phyloP scores from a whole-genome alignment of 1,140 invertebrate genomes.

The Zaprionus camerounensis region DNA sequence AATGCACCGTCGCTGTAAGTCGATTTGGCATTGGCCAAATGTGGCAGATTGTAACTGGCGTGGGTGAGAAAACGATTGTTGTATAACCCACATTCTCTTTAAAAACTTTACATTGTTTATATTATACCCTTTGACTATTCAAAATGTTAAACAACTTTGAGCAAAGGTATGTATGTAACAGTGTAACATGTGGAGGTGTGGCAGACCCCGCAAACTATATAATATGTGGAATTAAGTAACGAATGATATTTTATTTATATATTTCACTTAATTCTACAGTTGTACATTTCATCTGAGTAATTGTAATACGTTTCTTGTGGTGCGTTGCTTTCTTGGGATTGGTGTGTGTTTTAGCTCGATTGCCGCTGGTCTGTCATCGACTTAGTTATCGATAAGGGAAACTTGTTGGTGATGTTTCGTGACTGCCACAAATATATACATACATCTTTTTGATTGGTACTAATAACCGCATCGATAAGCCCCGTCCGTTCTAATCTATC shows the following conservation, averaged over 20 bases:
- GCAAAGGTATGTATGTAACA: background rate
- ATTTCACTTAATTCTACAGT: no score
- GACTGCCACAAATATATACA: no score
- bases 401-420: no score
- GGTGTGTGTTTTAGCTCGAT: no score
- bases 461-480: background rate
- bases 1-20: slow-evolving; percentile 23
- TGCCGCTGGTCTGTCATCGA: no score
- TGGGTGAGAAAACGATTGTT: slow-evolving; percentile 41
- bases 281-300: no score
- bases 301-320: no score
- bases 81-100: slow-evolving; percentile 27
- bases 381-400: no score
- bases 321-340: no score
- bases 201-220: background rate
- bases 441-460: no score
- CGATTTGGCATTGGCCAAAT: slow-evolving; percentile 48
- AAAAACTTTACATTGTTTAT: slow-evolving; percentile 21
- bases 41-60: slow-evolving; percentile 29
- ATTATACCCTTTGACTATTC: background rate
- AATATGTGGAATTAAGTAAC: background rate
- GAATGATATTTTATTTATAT: no score
- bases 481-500: background rate
- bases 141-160: background rate
- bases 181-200: background rate